These are phyloP conservation scores for rabbit (Oryctolagus cuniculus) DNA, from an alignment of 2,113 vertebrate species.

Conservation along the genomic window mOryCun1.1 NC_091439.1:73682501-73683000, in stretches of 20 bases:
- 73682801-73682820: background rate
- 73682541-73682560: background rate
- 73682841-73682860: background rate
- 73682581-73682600: conserved; percentile 11
- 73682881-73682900: too few species aligned
- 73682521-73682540: conserved; percentile 30
- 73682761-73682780: background rate
- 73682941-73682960: too few species aligned
- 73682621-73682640: conserved; percentile 12
- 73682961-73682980: too few species aligned
- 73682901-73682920: too few species aligned
- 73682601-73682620: background rate
- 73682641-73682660: background rate
- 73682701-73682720: background rate
- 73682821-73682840: background rate
- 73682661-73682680: background rate
- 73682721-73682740: background rate
- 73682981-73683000: too few species aligned
- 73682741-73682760: background rate
- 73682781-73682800: background rate
- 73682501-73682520: background rate
- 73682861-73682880: too few species aligned
- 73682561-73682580: conserved; percentile 16
- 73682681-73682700: background rate
- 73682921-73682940: too few species aligned